Conservation (phyloP, 2,797 vertebrate species). For the Eurystomus glaucurus region DNA sequence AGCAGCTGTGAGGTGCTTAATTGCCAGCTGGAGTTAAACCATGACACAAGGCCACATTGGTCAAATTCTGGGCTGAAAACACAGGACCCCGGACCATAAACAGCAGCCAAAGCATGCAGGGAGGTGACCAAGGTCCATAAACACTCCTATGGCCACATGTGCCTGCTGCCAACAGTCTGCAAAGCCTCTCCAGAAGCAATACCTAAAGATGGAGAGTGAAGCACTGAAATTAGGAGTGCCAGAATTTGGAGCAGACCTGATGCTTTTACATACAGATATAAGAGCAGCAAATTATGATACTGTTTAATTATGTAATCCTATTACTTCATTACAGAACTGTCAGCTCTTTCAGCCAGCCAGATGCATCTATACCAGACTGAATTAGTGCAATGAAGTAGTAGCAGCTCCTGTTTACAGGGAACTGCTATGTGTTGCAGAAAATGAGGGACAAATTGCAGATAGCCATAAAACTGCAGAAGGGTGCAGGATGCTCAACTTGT, state of each 20-base stretch:
- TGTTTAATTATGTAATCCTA: neutral
- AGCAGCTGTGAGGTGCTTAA: neutral
- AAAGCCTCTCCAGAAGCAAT: neutral
- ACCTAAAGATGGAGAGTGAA: neutral
- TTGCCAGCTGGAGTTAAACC: neutral
- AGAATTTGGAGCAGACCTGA: neutral
- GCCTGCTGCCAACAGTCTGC: neutral
- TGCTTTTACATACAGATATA: neutral
- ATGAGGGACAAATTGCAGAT: neutral
- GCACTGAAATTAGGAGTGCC: neutral
- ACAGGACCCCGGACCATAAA: neutral
- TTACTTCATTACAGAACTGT: neutral
- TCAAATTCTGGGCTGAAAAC: neutral
- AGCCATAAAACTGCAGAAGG: neutral
- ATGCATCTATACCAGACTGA: neutral
- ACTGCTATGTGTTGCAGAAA: neutral
- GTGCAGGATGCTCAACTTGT: neutral
- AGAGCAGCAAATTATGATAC: neutral
- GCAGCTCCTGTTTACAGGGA: constrained; percentile 10
- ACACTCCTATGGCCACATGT: neutral
- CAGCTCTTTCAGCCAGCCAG: neutral
- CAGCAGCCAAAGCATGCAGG: neutral
- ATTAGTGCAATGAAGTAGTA: neutral
- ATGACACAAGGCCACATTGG: neutral
- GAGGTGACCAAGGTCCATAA: neutral